Percentiles rank a stretch among this genome's conserved stretches.
Evolutionary conservation across 2,113 vertebrate genomes (phyloP).

Genomic region (Capra hircus): DNA sequence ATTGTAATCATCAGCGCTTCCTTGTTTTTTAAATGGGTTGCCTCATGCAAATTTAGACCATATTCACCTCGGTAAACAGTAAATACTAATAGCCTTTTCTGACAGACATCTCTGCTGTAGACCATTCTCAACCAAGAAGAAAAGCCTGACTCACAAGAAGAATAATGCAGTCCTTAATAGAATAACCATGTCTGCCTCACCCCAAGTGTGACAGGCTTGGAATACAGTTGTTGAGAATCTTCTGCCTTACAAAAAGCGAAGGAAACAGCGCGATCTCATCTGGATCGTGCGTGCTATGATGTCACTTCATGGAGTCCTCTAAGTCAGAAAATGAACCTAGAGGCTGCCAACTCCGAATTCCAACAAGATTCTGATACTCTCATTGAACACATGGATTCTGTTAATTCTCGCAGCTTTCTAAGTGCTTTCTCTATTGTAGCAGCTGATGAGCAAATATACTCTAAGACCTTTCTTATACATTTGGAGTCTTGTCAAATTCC

Average conservation of each 20-base stretch:
- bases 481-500: background rate
- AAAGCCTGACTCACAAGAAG: background rate
- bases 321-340: too few relatives aligned
- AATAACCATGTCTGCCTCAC: background rate
- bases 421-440: background rate
- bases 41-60: conserved; percentile 55
- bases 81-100: background rate
- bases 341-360: background rate
- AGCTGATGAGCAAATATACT: background rate
- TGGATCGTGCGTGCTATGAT: background rate
- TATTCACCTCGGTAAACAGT: conserved; percentile 6
- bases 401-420: background rate
- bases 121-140: background rate
- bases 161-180: background rate
- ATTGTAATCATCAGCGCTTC: conserved; percentile 59
- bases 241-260: background rate
- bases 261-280: background rate
- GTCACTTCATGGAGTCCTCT: background rate
- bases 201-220: background rate
- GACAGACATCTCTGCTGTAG: fast-evolving
- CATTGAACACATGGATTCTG: background rate
- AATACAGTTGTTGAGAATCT: background rate
- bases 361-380: background rate
- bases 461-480: background rate
- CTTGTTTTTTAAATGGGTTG: conserved; percentile 45